Conservation (phyloP, 2,797 vertebrate genomes). For the Alca torda region DNA sequence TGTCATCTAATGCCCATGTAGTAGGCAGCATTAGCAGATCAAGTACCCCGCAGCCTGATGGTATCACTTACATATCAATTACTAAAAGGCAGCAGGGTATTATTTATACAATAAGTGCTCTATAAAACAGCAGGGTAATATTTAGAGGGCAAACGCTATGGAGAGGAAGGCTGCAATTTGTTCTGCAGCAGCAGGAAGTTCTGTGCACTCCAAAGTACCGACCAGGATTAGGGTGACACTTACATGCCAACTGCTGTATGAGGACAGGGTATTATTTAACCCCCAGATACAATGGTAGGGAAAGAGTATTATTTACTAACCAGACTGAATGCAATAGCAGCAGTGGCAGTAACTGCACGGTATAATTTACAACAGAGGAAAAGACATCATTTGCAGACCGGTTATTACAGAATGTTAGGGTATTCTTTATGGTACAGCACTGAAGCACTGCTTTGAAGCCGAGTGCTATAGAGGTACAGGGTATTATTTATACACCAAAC, state of each 20-base stretch:
- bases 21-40: neutral
- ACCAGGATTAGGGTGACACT: slow-evolving; percentile 31
- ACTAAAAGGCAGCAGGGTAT: slow-evolving; percentile 6
- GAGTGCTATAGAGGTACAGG: neutral
- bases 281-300: slow-evolving; percentile 25
- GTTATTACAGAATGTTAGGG: slow-evolving; percentile 47
- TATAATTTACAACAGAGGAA: slow-evolving; percentile 59
- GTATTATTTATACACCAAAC: slow-evolving; percentile 46
- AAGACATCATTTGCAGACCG: slow-evolving; percentile 34
- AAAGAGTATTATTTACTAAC: slow-evolving; percentile 47
- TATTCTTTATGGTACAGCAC: neutral
- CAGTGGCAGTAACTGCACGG: neutral
- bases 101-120: slow-evolving; percentile 27
- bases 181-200: slow-evolving; percentile 14
- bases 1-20: neutral
- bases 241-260: neutral
- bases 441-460: slow-evolving; percentile 30
- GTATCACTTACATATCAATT: slow-evolving; percentile 15
- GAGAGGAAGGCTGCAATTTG: slow-evolving; percentile 52
- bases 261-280: slow-evolving; percentile 59
- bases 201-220: neutral
- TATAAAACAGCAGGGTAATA: slow-evolving; percentile 28
- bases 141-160: slow-evolving; percentile 13
- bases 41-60: neutral
- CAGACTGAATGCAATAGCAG: neutral